These are phyloP conservation scores for Scalopus aquaticus DNA, from an alignment of 2,113 vertebrate species.

Conservation along the genomic window DNA sequence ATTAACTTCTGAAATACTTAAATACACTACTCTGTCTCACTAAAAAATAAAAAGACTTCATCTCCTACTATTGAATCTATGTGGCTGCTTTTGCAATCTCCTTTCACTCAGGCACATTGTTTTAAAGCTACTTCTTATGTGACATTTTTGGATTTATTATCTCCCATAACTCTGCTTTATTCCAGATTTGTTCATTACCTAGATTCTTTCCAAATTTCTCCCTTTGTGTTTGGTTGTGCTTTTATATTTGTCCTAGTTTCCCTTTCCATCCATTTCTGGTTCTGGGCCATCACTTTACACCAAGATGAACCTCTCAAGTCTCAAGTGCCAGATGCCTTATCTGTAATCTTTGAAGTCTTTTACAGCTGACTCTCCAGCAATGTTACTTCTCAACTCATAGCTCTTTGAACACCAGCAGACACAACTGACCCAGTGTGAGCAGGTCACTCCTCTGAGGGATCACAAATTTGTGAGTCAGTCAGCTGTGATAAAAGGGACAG, in stretches of 20 bases:
- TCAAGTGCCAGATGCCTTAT: background rate
- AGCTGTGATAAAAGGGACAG: background rate
- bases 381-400: background rate
- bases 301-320: background rate
- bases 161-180: background rate
- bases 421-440: background rate
- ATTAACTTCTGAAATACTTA: background rate
- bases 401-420: background rate
- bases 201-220: background rate
- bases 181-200: background rate
- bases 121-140: background rate
- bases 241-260: background rate
- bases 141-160: background rate
- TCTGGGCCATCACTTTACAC: background rate
- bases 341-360: background rate
- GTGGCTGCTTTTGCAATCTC: background rate
- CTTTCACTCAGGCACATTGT: background rate
- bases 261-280: background rate
- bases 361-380: background rate
- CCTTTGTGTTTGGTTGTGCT: background rate
- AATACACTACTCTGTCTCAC: background rate
- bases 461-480: background rate
- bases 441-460: background rate
- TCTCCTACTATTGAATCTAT: background rate
- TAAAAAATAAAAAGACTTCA: background rate